A percentile compares a stretch with the other conserved stretches of the same genome.
Evolutionary conservation across 1,140 invertebrate genomes (phyloP).

Genomic region (Lepidostoma basale): DNA sequence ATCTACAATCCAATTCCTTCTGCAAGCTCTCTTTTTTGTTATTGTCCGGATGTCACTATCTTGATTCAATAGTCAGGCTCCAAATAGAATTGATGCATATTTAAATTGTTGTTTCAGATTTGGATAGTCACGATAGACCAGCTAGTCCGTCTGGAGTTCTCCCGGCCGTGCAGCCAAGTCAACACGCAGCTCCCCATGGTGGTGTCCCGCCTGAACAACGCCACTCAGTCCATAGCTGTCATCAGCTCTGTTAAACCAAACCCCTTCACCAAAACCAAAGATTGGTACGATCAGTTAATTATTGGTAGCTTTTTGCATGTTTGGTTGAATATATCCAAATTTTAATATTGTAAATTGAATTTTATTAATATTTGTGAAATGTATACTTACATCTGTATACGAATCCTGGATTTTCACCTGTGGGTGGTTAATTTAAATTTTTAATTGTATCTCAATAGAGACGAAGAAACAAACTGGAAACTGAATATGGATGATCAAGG

Average conservation of each 20-base stretch:
- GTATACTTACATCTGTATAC: too few relatives aligned
- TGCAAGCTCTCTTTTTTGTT: too few relatives aligned
- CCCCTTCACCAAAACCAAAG: conserved; percentile 53
- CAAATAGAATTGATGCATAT: too few relatives aligned
- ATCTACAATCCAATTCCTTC: too few relatives aligned
- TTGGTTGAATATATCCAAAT: neutral
- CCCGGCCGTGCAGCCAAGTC: conserved; percentile 75
- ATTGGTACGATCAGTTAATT: conserved; percentile 50
- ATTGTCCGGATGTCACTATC: too few relatives aligned
- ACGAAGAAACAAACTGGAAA: too few relatives aligned
- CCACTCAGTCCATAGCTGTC: conserved; percentile 51
- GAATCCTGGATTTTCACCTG: too few relatives aligned
- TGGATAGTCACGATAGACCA: conserved; percentile 86
- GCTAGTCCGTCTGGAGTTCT: conserved; percentile 79
- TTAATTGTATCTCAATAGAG: too few relatives aligned
- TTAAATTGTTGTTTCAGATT: conserved; percentile 63
- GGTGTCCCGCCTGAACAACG: conserved; percentile 47
- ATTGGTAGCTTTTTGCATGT: neutral
- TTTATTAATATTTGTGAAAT: neutral
- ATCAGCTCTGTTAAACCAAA: conserved; percentile 50
- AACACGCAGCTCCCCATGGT: conserved; percentile 50
- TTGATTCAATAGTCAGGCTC: too few relatives aligned
- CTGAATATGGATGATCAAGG: too few relatives aligned
- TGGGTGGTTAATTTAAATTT: too few relatives aligned
- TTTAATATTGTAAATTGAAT: neutral